A percentile compares a stretch with the other conserved stretches of the same genome.
Evolutionary conservation across 2,797 vertebrate genomes (phyloP).

Genomic region (Poecilia picta): DNA sequence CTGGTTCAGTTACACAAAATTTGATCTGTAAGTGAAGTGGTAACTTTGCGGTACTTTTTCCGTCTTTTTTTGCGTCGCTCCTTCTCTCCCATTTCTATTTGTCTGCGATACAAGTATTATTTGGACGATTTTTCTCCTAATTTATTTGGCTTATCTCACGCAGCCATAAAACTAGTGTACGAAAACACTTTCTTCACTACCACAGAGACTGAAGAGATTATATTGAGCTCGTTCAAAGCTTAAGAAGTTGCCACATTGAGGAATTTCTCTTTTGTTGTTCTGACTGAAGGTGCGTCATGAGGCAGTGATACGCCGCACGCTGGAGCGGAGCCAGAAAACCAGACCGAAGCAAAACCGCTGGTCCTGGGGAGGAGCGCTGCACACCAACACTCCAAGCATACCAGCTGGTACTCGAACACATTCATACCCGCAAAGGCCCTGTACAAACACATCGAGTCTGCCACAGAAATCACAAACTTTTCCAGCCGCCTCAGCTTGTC

Average conservation of each 20-base stretch:
- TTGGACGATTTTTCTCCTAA: background rate
- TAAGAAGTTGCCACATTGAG: background rate
- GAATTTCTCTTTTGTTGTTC: constrained; percentile 14
- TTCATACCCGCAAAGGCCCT: constrained; percentile 20
- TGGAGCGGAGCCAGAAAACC: constrained; percentile 90
- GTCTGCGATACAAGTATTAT: background rate
- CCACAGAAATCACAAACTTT: constrained; percentile 20
- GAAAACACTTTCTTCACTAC: background rate
- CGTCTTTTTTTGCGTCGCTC: background rate
- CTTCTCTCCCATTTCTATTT: background rate
- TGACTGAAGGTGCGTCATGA: constrained; percentile 88
- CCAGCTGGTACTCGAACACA: constrained; percentile 60
- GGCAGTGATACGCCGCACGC: constrained; percentile 91
- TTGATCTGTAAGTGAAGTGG: background rate
- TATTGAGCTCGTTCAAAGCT: background rate
- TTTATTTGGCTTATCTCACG: background rate
- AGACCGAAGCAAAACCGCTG: constrained; percentile 89
- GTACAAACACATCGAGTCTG: constrained; percentile 12
- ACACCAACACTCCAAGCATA: constrained; percentile 60
- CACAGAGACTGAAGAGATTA: background rate
- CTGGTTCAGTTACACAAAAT: background rate
- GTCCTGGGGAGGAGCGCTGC: constrained; percentile 91
- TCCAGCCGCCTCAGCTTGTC: constrained; percentile 55
- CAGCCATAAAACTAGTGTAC: background rate
- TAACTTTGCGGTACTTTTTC: background rate